Evolutionary conservation across 2,888 invertebrate genomes (phyloP), one percentile per base, ranked within the genome.

Genomic region (Epistrophe eligans): DNA sequence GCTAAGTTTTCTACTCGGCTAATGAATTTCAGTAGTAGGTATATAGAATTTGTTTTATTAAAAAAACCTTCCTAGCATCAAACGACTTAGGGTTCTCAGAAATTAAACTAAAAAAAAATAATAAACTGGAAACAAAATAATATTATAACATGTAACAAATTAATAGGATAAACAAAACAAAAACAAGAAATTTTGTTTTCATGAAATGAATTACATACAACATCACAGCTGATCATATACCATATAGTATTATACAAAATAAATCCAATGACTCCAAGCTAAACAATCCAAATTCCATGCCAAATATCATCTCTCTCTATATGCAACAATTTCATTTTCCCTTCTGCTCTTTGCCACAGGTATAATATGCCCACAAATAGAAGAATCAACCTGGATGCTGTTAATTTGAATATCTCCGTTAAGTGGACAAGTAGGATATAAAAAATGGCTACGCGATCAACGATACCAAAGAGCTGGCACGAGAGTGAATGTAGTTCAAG

Each of bases 341-440:
- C 70, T 15, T 32, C 28, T 32, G 1, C 55, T 0, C 52, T 40
- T 6, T 17, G 2, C 35, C 24, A 0, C 24, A 11, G 9, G 2
- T 19, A n/a, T 35, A 17, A 38, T 17, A 32, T 64, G 19, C 43
- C 50, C 43, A 52, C 77, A 55, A 43, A 32, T 40, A 60, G 64
- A 64, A 45, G 74, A 74, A 70, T 64, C 76, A 76, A 77, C 76
- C 66, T 71, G 67, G 67, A 67, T 67, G 76, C 38, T 57, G 38
- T 72, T 73, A 71, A 87, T 87, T 83, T 79, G 62, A 79, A 83
- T 83, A 87, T 76, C 77, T 74, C 76, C 10, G 32, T 79, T 40
- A 79, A 79, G 71, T 72, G 74, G 70, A 82, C 79, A 83, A 79
- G 82, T 77, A 60, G 79, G 83, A 83, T 76, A 83, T 72, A 77